Evolutionary conservation across 2,888 invertebrate species (phyloP).

Genomic region (Automeris io): DNA sequence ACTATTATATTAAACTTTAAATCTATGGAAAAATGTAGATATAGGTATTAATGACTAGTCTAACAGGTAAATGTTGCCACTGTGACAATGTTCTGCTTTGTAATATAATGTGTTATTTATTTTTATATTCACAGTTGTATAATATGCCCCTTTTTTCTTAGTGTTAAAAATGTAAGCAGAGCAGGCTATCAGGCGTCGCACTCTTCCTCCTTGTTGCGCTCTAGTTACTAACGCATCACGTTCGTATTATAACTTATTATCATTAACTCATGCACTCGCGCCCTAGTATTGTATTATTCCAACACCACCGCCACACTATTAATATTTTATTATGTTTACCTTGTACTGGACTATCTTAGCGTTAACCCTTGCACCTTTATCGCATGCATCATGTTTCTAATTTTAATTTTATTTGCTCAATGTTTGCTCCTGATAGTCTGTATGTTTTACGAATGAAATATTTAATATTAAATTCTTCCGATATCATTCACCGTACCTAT

Average conservation of each 20-base stretch:
- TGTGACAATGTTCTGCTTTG: conserved; percentile 70
- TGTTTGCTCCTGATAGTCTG: conserved; percentile 58
- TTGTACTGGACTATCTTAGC: conserved; percentile 18
- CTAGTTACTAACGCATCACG: not conserved
- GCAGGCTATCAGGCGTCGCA: conserved; percentile 53
- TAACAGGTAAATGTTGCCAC: conserved; percentile 72
- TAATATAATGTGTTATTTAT: conserved; percentile 70
- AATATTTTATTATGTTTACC: conserved; percentile 25
- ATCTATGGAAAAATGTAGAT: conserved; percentile 50
- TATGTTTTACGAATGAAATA: conserved; percentile 10
- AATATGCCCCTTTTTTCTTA: conserved; percentile 45
- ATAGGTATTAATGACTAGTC: conserved; percentile 72
- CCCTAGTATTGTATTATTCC: conserved; percentile 27
- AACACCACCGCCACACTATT: conserved; percentile 39
- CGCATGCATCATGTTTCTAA: conserved; percentile 63
- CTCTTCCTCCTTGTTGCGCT: conserved; percentile 8
- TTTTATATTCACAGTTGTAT: conserved; percentile 63
- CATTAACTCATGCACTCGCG: conserved; percentile 17
- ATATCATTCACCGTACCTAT: conserved; percentile 10
- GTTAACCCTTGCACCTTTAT: conserved; percentile 39
- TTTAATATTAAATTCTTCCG: conserved; percentile 2
- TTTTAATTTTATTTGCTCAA: conserved; percentile 64
- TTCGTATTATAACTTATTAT: conserved; percentile 6
- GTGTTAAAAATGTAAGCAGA: conserved; percentile 37
- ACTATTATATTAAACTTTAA: conserved; percentile 39